These are phyloP conservation scores for Neodiprion lecontei DNA, from an alignment of 1,140 invertebrate species.

Conservation along the genomic window DNA sequence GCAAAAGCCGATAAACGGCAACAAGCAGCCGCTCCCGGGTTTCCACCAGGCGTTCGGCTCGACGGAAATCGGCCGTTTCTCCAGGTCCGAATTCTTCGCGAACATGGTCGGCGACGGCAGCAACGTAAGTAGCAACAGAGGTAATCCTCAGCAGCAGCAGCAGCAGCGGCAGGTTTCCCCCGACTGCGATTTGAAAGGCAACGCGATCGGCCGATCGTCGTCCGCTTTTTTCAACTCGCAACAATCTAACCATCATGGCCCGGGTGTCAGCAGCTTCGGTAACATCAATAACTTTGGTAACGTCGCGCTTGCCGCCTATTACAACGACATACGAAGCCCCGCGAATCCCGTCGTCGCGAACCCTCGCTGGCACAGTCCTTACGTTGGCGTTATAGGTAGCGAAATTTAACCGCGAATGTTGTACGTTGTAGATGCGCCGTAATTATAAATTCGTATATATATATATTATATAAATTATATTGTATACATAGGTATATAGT, in stretches of 20 bases:
- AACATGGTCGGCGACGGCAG: conserved; percentile 50
- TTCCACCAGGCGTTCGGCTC: conserved; percentile 81
- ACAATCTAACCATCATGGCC: not conserved
- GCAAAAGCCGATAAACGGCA: conserved; percentile 1
- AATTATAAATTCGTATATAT: not conserved
- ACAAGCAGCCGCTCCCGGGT: conserved; percentile 68
- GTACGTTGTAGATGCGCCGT: conserved; percentile 18
- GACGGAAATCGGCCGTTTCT: conserved; percentile 78
- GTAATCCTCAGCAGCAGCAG: conserved; percentile 22
- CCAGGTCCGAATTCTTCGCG: conserved; percentile 62
- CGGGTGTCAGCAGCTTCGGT: conserved; percentile 21
- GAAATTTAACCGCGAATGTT: conserved; percentile 48
- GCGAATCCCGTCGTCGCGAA: conserved; percentile 11
- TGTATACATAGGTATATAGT: conserved; percentile 7
- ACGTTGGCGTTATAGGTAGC: conserved; percentile 52
- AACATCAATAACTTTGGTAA: conserved; percentile 13
- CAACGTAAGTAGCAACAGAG: conserved; percentile 35
- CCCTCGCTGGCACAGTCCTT: conserved; percentile 56
- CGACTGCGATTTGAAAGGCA: conserved; percentile 2
- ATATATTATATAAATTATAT: conserved; percentile 19
- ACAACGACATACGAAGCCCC: conserved; percentile 31
- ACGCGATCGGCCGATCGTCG: conserved; percentile 14
- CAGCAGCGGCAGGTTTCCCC: not conserved
- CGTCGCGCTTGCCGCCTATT: conserved; percentile 20
- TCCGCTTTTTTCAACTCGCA: not conserved